Conservation (phyloP, 2,888 invertebrate species). For the Oligia fasciuncula region DNA sequence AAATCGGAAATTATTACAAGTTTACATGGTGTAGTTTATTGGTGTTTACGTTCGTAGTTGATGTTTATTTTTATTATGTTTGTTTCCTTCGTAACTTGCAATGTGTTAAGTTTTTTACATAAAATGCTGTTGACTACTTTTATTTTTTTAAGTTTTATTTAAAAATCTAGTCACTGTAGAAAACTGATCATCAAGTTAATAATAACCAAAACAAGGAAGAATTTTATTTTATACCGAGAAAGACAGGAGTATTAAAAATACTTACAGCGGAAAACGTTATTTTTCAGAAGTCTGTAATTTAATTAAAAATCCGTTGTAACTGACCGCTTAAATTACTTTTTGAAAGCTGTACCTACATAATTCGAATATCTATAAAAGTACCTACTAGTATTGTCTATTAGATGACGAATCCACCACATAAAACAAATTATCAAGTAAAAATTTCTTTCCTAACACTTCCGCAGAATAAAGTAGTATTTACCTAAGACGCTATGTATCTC, state of each 20-base stretch:
- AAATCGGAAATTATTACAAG: constrained; percentile 62
- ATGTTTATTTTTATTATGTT: constrained; percentile 27
- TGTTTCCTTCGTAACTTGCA: background rate
- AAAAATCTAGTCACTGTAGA: background rate
- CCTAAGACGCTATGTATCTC: constrained; percentile 59
- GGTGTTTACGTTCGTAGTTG: constrained; percentile 12
- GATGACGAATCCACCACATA: background rate
- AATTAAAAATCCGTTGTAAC: background rate
- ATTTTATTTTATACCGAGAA: background rate
- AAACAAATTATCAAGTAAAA: constrained; percentile 33
- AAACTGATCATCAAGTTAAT: background rate
- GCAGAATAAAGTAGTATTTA: constrained; percentile 58
- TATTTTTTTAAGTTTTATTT: background rate
- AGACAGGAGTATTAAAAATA: background rate
- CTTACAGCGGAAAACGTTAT: background rate
- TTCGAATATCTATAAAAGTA: background rate
- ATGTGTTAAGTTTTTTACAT: background rate
- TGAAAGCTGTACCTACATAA: background rate
- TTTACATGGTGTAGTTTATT: constrained; percentile 35
- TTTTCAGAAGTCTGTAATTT: background rate
- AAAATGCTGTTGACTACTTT: background rate
- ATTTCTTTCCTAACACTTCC: constrained; percentile 40
- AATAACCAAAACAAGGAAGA: background rate
- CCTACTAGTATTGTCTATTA: background rate
- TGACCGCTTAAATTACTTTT: background rate